Percentiles rank a stretch among this genome's conserved stretches.
Conservation (phyloP, 2,888 invertebrate genomes). For the Junonia oenone region DNA sequence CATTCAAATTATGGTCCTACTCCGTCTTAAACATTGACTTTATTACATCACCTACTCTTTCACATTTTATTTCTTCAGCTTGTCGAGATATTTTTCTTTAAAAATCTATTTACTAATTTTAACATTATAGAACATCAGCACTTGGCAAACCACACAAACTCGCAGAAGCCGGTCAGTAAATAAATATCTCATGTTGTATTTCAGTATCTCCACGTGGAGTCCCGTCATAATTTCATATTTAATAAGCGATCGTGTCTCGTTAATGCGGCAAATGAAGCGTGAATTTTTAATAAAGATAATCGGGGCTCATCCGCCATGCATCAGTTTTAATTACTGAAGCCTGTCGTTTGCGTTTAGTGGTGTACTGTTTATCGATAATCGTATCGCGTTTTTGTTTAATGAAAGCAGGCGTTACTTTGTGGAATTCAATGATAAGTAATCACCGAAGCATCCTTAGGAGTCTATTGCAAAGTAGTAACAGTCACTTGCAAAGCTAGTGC, state of each 20-base stretch:
- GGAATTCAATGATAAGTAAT: no score
- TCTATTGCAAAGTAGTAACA: no score
- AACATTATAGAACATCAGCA: no score
- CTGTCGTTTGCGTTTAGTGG: conserved; percentile 13
- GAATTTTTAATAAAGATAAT: conserved; percentile 39
- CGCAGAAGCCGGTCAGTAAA: background rate
- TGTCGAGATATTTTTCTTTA: no score
- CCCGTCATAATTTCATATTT: conserved; percentile 44
- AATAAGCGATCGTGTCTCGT: conserved; percentile 29
- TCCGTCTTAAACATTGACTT: background rate
- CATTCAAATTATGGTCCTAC: background rate
- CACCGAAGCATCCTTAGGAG: no score
- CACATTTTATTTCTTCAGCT: background rate
- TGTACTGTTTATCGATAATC: conserved; percentile 17
- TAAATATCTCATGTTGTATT: background rate
- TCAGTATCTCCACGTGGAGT: conserved; percentile 5
- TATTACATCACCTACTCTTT: background rate
- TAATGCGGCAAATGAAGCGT: conserved; percentile 38
- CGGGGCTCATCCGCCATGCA: conserved; percentile 29
- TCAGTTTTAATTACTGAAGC: conserved; percentile 32
- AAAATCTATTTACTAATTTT: no score
- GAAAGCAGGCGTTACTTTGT: no score
- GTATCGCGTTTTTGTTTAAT: no score
- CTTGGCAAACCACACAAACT: no score
- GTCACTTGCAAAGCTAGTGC: no score